Evolutionary conservation across 2,113 vertebrate genomes (phyloP), one percentile per base, ranked within the genome.

Genomic region (Paraplagusia blochii): DNA sequence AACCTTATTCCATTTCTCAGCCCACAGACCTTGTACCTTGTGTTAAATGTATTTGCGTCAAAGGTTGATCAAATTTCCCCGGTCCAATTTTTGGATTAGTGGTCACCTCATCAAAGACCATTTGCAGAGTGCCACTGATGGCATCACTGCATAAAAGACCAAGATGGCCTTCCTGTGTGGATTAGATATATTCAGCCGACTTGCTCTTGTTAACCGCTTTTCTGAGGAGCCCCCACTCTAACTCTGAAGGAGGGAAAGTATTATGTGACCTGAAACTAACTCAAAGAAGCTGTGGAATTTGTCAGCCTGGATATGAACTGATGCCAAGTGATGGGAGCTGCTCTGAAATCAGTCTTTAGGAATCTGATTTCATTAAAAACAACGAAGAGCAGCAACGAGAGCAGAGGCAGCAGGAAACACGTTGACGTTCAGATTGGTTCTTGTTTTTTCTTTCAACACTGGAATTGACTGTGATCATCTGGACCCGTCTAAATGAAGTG

Each of bases 261-360:
- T 82, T 76, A 74, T 58, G 60, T 80, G 76, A 68, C 75, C 58
- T 72, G 72, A 70, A 72, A 39, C 77, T 82, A 86, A 87, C 53
- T 73, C 9, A 68, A 76, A 82, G 55, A 84, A 68, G 67, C 74
- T 85, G 81, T 81, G 81, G 82, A 87, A 84, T 87, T 82, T 76
- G 60, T 86, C 81, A 82, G 63, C 69, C 76, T 60, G 43, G 58
- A 73, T 70, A 63, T 61, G 35, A 56, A 33, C 42, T 63, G 59
- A 80, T 64, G 49, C 63, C 74, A 72, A 69, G 52, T 63, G 66
- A 73, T 58, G 35, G 53, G 45, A 45, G 33, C 76, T 78, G 78
- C 38, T 72, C 64, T 72, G 34, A 58, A 35, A 78, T 75, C 71
- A 66, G 51, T 47, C 36, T 53, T 66, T 65, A 22, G 53, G 56